Percentiles rank a stretch among this genome's conserved stretches.
Conservation (phyloP, 2,888 invertebrate species). For the Toxonevra muliebris region DNA sequence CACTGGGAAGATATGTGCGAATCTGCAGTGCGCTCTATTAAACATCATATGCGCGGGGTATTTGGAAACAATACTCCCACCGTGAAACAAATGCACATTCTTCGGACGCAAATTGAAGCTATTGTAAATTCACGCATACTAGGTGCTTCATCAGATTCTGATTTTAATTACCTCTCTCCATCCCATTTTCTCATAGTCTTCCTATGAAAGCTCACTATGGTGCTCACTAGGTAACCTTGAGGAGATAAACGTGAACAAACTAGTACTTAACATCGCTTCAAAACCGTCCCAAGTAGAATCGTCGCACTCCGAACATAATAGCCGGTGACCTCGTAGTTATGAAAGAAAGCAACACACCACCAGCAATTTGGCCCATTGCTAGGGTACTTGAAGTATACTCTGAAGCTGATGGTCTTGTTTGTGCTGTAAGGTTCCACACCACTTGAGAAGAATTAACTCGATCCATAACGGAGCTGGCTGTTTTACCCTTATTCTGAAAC, state of each 20-base stretch:
- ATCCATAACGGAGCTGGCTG: too few species aligned
- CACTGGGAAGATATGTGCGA: slow-evolving; percentile 39
- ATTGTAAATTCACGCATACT: slow-evolving; percentile 31
- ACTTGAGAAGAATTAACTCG: too few species aligned
- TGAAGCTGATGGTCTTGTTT: too few species aligned
- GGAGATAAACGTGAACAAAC: slow-evolving; percentile 19
- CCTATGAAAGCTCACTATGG: slow-evolving; percentile 27
- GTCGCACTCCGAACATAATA: neutral
- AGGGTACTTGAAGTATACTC: too few species aligned
- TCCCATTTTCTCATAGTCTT: slow-evolving; percentile 37
- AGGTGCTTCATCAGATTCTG: slow-evolving; percentile 28
- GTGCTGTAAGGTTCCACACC: too few species aligned
- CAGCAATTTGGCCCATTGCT: too few species aligned
- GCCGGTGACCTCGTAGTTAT: slow-evolving; percentile 11
- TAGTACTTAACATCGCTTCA: slow-evolving; percentile 32
- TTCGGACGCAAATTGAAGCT: slow-evolving; percentile 31
- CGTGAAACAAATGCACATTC: slow-evolving; percentile 34
- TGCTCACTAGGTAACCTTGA: slow-evolving; percentile 30
- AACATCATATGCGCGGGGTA: slow-evolving; percentile 35
- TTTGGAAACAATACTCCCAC: too few species aligned
- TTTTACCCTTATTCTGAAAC: too few species aligned
- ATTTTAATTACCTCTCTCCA: slow-evolving; percentile 31
- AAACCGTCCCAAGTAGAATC: slow-evolving; percentile 23
- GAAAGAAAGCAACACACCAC: too few species aligned
- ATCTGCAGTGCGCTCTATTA: slow-evolving; percentile 34